These are phyloP conservation scores for Oligia latruncula DNA, from an alignment of 2,888 invertebrate genomes.

Conservation along the genomic window DNA sequence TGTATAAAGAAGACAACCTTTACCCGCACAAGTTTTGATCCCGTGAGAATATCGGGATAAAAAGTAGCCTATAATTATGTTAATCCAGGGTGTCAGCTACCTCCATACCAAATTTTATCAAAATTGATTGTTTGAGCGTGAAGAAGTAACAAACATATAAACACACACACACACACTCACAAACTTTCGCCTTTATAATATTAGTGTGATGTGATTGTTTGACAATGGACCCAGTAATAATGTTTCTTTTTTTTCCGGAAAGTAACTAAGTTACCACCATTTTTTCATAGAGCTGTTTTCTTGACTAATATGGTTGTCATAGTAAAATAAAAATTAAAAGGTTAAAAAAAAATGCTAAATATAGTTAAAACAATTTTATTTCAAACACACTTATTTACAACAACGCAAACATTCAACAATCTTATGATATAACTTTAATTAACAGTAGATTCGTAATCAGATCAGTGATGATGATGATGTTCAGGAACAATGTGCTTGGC, in stretches of 20 bases:
- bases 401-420: slow-evolving; percentile 30
- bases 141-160: too few relatives aligned
- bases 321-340: background rate
- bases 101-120: too few relatives aligned
- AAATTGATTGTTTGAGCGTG: too few relatives aligned
- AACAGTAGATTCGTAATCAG: slow-evolving; percentile 29
- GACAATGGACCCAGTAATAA: background rate
- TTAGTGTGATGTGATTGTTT: background rate
- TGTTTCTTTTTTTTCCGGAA: background rate
- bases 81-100: too few relatives aligned
- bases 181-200: too few relatives aligned
- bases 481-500: slow-evolving; percentile 66
- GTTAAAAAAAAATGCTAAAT: background rate
- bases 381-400: slow-evolving; percentile 9
- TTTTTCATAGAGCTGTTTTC: background rate
- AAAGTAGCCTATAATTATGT: too few relatives aligned
- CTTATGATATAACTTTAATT: slow-evolving; percentile 40
- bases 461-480: slow-evolving; percentile 60
- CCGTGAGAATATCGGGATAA: too few relatives aligned
- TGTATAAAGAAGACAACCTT: too few relatives aligned
- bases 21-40: too few relatives aligned
- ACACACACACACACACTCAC: too few relatives aligned
- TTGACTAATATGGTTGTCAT: background rate
- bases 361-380: slow-evolving; percentile 16
- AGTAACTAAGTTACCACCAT: background rate